These are phyloP conservation scores for Psilopogon haemacephalus DNA, from an alignment of 2,113 vertebrate genomes.

Conservation along the genomic window DNA sequence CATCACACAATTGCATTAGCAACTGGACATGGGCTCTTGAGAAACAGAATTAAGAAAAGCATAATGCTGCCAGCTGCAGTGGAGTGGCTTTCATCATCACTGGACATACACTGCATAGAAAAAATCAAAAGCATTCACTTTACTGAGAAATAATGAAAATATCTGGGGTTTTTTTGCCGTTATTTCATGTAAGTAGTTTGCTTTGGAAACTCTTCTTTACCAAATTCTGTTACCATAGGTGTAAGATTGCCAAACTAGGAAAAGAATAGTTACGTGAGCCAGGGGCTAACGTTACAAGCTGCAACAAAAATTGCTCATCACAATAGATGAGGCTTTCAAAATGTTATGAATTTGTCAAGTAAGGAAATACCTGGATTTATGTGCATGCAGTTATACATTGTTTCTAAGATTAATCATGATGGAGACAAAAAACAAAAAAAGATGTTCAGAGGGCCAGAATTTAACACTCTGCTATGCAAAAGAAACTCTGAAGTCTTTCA, in stretches of 20 bases:
- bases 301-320: background rate
- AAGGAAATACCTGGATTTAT: background rate
- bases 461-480: background rate
- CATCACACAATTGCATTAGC: background rate
- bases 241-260: background rate
- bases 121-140: background rate
- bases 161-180: background rate
- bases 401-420: background rate
- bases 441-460: background rate
- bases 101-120: background rate
- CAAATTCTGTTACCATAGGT: background rate
- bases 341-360: background rate
- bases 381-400: background rate
- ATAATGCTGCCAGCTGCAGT: rapidly evolving
- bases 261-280: background rate
- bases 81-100: rapidly evolving
- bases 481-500: background rate
- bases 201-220: background rate
- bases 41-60: background rate
- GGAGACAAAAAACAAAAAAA: background rate
- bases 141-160: background rate
- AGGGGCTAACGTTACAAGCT: background rate
- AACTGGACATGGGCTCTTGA: rapidly evolving
- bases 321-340: background rate
- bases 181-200: background rate